Evolutionary conservation across 2,797 vertebrate species (phyloP).

Genomic region (Chelon labrosus): DNA sequence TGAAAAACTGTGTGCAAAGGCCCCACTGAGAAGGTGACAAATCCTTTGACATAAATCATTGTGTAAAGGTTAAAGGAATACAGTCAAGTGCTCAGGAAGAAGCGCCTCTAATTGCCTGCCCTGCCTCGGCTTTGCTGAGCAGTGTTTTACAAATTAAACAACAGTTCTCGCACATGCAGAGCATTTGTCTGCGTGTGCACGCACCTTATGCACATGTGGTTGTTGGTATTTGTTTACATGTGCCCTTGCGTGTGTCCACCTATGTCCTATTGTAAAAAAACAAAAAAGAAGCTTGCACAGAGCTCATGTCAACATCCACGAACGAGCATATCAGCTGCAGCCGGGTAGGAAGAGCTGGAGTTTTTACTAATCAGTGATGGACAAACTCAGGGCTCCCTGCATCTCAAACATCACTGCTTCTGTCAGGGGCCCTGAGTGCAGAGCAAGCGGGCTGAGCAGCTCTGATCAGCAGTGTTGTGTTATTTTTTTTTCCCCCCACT

Average conservation of each 20-base stretch:
- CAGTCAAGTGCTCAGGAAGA: slow-evolving; percentile 84
- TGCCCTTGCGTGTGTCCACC: slow-evolving; percentile 42
- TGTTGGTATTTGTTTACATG: slow-evolving; percentile 54
- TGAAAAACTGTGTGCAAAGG: slow-evolving; percentile 83
- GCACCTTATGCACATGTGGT: slow-evolving; percentile 18
- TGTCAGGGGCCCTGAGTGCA: slow-evolving; percentile 75
- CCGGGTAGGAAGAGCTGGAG: slow-evolving; percentile 52
- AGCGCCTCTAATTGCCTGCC: slow-evolving; percentile 85
- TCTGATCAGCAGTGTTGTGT: slow-evolving; percentile 80
- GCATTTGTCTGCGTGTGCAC: slow-evolving; percentile 49
- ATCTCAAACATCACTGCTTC: slow-evolving; percentile 76
- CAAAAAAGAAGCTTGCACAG: slow-evolving; percentile 35
- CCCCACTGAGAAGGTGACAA: slow-evolving; percentile 87
- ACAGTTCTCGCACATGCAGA: slow-evolving; percentile 51
- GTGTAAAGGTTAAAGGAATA: slow-evolving; percentile 85
- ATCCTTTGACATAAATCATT: slow-evolving; percentile 88
- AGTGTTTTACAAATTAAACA: slow-evolving; percentile 86
- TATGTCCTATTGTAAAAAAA: slow-evolving; percentile 56
- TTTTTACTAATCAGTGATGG: slow-evolving; percentile 84
- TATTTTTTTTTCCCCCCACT: slow-evolving; percentile 50
- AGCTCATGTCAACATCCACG: slow-evolving; percentile 61
- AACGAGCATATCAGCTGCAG: slow-evolving; percentile 63
- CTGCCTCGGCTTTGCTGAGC: slow-evolving; percentile 75
- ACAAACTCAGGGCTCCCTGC: slow-evolving; percentile 74
- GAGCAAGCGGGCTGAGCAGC: slow-evolving; percentile 75